These are phyloP conservation scores for Drosophila arizonae DNA, from an alignment of 1,140 invertebrate genomes.

Conservation along the genomic window DNA sequence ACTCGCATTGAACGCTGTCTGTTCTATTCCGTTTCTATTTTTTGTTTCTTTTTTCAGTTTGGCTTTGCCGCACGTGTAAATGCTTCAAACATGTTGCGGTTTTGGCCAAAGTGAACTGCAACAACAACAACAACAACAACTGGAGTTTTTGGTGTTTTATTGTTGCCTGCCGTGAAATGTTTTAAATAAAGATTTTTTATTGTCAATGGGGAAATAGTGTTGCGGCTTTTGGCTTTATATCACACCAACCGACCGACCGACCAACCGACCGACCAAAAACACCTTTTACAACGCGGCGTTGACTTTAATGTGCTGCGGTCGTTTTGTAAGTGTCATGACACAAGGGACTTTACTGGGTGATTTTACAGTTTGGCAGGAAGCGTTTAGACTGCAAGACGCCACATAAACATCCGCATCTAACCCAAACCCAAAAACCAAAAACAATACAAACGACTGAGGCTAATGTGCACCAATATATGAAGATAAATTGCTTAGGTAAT, in stretches of 20 bases:
- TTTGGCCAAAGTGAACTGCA: conserved; percentile 43
- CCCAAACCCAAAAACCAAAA: neutral
- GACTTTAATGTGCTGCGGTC: conserved; percentile 63
- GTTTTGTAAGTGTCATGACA: conserved; percentile 64
- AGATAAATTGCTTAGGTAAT: conserved; percentile 40
- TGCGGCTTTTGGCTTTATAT: conserved; percentile 75
- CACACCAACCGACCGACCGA: conserved; percentile 32
- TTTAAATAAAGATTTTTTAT: conserved; percentile 82
- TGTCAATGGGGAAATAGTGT: conserved; percentile 76
- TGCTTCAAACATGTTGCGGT: conserved; percentile 79
- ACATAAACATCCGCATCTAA: conserved; percentile 23
- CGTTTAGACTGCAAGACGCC: conserved; percentile 59
- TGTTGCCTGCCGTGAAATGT: conserved; percentile 74
- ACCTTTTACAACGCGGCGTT: conserved; percentile 52
- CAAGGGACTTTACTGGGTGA: conserved; percentile 35
- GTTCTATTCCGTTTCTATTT: conserved; percentile 47
- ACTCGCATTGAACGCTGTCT: conserved; percentile 40
- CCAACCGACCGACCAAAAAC: conserved; percentile 32
- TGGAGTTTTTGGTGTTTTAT: conserved; percentile 72
- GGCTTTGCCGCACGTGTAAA: conserved; percentile 76
- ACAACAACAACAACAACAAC: conserved; percentile 10
- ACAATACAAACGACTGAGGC: neutral
- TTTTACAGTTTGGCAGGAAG: conserved; percentile 47
- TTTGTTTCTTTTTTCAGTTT: conserved; percentile 40
- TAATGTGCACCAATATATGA: conserved; percentile 10